phyloP scores from a whole-genome alignment of 2,113 vertebrate genomes.

The Gadus macrocephalus region DNA sequence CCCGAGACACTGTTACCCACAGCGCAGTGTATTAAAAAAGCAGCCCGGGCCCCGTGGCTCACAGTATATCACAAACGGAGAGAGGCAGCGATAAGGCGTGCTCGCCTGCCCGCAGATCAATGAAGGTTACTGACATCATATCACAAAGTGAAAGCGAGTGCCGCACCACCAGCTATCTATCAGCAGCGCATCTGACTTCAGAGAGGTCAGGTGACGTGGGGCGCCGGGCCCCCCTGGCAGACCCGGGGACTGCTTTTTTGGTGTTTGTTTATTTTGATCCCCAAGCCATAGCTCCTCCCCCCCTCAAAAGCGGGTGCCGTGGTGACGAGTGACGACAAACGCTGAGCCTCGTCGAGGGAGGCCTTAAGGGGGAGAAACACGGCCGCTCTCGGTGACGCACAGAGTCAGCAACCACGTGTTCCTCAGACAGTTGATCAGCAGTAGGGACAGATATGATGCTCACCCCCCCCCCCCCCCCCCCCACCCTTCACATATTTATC shows the following conservation, averaged over 20 bases:
- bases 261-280: constrained; percentile 8
- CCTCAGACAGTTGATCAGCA: neutral
- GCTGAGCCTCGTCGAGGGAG: neutral
- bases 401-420: neutral
- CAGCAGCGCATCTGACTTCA: constrained; percentile 71
- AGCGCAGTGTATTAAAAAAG: constrained; percentile 96
- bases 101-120: constrained; percentile 90
- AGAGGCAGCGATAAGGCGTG: constrained; percentile 90
- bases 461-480: constrained; percentile 21
- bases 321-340: neutral
- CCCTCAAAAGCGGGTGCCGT: neutral
- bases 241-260: constrained; percentile 12
- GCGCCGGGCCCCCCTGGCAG: constrained; percentile 33
- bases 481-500: constrained; percentile 7
- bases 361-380: neutral
- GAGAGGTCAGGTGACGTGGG: constrained; percentile 29
- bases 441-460: neutral
- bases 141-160: constrained; percentile 93
- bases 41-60: constrained; percentile 82
- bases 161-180: constrained; percentile 90
- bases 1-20: constrained; percentile 75
- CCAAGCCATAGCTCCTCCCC: constrained; percentile 31
- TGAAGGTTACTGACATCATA: constrained; percentile 99
- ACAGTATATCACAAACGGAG: constrained; percentile 86
- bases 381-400: neutral